Conservation (phyloP, 2,888 invertebrate species). For the Incurvaria masculella region DNA sequence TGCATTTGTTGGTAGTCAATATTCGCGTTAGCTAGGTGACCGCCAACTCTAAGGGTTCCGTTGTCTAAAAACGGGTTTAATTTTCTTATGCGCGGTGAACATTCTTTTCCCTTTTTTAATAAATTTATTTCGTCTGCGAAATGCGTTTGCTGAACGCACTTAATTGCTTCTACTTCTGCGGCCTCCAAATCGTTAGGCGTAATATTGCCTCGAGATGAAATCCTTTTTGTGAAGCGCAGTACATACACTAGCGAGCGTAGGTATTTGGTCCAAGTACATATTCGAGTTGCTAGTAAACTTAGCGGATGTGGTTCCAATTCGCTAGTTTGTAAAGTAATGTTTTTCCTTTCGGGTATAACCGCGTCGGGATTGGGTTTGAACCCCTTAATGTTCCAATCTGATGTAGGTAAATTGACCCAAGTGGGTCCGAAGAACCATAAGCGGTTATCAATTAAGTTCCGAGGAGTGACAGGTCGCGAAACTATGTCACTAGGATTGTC, state of each 20-base stretch:
- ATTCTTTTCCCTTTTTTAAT: background rate
- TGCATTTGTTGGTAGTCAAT: background rate
- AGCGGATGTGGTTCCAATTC: background rate
- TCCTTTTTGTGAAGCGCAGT: background rate
- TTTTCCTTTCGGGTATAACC: constrained; percentile 1
- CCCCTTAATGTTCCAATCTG: background rate
- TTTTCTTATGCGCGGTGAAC: background rate
- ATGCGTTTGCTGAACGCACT: background rate
- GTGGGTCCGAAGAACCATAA: constrained; percentile 1
- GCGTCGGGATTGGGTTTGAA: background rate
- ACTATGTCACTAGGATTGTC: constrained; percentile 4
- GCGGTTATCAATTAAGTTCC: background rate
- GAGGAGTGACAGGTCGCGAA: background rate
- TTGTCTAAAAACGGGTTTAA: background rate
- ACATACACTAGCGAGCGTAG: background rate
- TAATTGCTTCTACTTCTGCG: background rate
- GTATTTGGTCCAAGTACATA: background rate
- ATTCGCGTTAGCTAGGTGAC: background rate
- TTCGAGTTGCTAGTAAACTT: background rate
- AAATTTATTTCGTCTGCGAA: background rate
- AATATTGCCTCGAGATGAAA: background rate
- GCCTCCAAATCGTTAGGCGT: background rate
- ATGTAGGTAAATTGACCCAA: background rate
- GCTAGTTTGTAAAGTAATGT: background rate
- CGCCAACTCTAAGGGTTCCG: constrained; percentile 1